Evolutionary conservation across 2,797 vertebrate genomes (phyloP).

Genomic region (Spinibarbus caldwelli): DNA sequence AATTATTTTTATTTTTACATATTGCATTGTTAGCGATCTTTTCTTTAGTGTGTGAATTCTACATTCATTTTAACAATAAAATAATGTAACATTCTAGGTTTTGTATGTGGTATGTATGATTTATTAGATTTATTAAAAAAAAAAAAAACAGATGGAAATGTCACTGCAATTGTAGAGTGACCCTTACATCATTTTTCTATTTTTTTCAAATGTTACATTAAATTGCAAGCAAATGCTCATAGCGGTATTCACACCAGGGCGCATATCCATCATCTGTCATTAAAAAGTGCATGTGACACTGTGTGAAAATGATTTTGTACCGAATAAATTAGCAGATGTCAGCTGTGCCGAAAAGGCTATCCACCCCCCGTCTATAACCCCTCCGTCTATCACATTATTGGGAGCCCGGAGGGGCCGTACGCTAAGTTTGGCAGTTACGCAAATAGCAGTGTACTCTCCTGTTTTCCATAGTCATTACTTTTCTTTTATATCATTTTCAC

Average conservation of each 20-base stretch:
- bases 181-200: background rate
- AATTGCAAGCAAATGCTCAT: conserved; percentile 15
- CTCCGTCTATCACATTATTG: background rate
- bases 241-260: background rate
- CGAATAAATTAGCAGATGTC: conserved; percentile 34
- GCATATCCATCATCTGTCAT: conserved; percentile 5
- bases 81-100: background rate
- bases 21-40: too few species aligned
- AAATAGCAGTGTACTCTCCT: conserved; percentile 31
- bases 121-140: background rate
- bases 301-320: conserved; percentile 10
- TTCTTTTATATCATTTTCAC: conserved; percentile 33
- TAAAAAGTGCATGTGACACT: conserved; percentile 25
- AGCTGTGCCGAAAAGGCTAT: background rate
- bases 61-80: background rate
- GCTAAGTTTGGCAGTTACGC: conserved; percentile 9
- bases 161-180: background rate
- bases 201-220: conserved; percentile 1
- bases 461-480: conserved; percentile 1
- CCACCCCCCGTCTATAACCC: conserved; percentile 2
- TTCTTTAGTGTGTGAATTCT: too few species aligned
- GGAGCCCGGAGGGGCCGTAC: background rate
- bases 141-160: background rate
- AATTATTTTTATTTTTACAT: too few species aligned
- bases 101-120: conserved; percentile 6